These are phyloP conservation scores for Cebidichthys violaceus DNA, from an alignment of 2,113 vertebrate species.

Conservation along the genomic window DNA sequence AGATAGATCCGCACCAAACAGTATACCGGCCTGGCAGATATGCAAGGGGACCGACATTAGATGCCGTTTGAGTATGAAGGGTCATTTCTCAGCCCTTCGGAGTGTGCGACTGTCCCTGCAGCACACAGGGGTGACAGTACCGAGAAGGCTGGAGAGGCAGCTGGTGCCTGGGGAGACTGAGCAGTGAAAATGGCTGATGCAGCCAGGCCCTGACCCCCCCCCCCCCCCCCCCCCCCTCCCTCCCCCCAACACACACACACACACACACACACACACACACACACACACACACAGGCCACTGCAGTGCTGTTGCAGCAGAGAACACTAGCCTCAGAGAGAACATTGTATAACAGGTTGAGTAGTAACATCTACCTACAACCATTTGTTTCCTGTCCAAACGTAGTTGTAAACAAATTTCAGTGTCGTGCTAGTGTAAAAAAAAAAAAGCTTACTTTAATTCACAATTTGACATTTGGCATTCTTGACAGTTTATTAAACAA, in stretches of 20 bases:
- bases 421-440: background rate
- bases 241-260: constrained; percentile 2
- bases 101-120: constrained; percentile 13
- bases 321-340: constrained; percentile 16
- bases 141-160: constrained; percentile 32
- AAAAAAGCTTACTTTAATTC: background rate
- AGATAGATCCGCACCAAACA: background rate
- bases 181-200: constrained; percentile 55
- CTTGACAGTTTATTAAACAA: background rate
- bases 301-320: constrained; percentile 1
- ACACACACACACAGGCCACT: constrained; percentile 1
- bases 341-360: background rate
- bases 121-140: constrained; percentile 25
- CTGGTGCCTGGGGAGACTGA: constrained; percentile 39
- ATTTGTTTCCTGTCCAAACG: background rate
- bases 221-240: constrained; percentile 21
- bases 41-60: background rate
- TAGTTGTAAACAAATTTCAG: background rate
- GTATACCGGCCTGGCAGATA: background rate
- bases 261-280: background rate
- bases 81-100: background rate
- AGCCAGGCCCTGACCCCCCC: constrained; percentile 44
- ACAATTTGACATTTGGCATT: background rate
- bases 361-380: background rate
- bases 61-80: background rate